Evolutionary conservation across 2,888 invertebrate genomes (phyloP).

Genomic region (Cremastinae sp.): DNA sequence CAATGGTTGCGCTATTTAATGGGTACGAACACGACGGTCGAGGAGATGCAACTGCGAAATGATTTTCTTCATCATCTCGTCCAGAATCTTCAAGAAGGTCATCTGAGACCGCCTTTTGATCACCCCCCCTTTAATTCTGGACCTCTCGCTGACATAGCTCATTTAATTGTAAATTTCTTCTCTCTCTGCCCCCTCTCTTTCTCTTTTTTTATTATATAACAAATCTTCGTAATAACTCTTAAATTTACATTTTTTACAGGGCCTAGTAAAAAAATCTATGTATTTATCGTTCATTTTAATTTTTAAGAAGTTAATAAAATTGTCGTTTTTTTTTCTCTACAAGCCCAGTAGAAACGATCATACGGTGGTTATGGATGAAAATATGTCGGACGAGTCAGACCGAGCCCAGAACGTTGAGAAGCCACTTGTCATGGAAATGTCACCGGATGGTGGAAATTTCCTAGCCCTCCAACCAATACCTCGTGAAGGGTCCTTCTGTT

Average conservation of each 20-base stretch:
- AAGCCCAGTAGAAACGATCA: conserved; percentile 59
- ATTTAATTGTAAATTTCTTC: conserved; percentile 78
- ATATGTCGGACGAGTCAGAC: conserved; percentile 39
- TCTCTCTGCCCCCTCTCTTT: not conserved
- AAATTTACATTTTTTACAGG: too few species aligned
- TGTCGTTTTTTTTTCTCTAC: not conserved
- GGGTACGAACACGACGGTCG: conserved; percentile 79
- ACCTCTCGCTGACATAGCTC: conserved; percentile 73
- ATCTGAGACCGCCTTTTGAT: conserved; percentile 63
- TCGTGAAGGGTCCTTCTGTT: conserved; percentile 83
- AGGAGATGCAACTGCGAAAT: conserved; percentile 82
- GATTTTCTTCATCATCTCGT: conserved; percentile 80
- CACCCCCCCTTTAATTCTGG: conserved; percentile 52
- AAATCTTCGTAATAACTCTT: too few species aligned
- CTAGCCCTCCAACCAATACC: conserved; percentile 83
- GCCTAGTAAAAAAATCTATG: too few species aligned
- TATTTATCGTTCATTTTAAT: too few species aligned
- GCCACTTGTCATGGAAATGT: conserved; percentile 81
- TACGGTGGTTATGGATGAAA: conserved; percentile 60
- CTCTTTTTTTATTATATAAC: not conserved
- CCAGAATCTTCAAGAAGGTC: conserved; percentile 65
- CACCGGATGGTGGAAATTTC: conserved; percentile 83
- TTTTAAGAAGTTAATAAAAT: not conserved
- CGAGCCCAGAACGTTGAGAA: conserved; percentile 59
- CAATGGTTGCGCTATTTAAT: conserved; percentile 82